A percentile compares a stretch with the other conserved stretches of the same genome.
Conservation (phyloP, 64 coral and sea anemone species). For the Actinia equina region DNA sequence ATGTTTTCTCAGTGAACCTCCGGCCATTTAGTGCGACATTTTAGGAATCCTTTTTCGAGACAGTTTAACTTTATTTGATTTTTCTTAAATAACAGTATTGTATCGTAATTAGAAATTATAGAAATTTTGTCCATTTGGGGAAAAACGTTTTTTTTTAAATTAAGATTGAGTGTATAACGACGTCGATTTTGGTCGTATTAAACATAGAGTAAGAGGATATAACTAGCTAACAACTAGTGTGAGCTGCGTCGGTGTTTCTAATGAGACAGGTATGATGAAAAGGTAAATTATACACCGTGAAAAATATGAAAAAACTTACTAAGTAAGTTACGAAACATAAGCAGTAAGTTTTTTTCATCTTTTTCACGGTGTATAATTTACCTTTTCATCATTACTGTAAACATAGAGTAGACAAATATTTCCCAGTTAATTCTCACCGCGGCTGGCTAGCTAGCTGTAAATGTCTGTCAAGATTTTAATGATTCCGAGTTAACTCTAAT, state of each 20-base stretch:
- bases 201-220: no score
- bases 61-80: background rate
- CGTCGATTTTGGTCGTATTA: background rate
- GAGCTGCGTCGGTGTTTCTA: no score
- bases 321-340: no score
- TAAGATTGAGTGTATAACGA: background rate
- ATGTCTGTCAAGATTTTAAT: background rate
- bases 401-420: background rate
- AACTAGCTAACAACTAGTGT: no score
- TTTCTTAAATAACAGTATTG: background rate
- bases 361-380: no score
- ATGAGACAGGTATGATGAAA: no score
- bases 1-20: background rate
- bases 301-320: no score
- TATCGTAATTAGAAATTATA: background rate
- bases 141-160: background rate
- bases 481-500: background rate
- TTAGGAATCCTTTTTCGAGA: background rate
- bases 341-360: no score
- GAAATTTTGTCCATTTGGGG: background rate
- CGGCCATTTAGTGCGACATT: background rate
- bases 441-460: background rate
- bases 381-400: no score
- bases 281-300: no score
- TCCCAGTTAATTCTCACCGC: background rate